Conservation (phyloP, 2,888 invertebrate species). For the Heliconius ethilla region DNA sequence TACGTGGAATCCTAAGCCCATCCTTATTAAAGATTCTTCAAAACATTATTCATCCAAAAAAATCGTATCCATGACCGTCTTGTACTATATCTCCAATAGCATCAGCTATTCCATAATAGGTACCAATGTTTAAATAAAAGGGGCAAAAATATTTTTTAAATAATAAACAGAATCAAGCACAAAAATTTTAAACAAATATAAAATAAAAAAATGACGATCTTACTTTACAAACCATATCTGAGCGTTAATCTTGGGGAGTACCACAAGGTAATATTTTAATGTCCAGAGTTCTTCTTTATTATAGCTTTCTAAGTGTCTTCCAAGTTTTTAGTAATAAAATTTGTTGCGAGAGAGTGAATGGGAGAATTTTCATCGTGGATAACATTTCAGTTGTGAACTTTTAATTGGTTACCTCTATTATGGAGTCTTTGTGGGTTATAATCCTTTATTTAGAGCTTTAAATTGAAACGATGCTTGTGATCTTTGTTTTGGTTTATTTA, state of each 20-base stretch:
- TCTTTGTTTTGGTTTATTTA: no score
- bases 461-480: no score
- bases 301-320: constrained; percentile 32
- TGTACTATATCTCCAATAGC: no score
- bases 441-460: background rate
- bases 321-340: constrained; percentile 32
- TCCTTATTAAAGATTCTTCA: no score
- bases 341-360: constrained; percentile 18
- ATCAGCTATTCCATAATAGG: no score
- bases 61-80: no score
- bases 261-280: constrained; percentile 32
- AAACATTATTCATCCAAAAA: no score
- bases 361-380: constrained; percentile 23
- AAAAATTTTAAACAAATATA: background rate
- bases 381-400: constrained; percentile 26
- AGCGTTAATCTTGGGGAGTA: constrained; percentile 18
- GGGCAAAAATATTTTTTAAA: no score
- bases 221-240: constrained; percentile 23
- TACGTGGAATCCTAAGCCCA: no score
- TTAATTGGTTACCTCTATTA: constrained; percentile 5
- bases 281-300: constrained; percentile 33
- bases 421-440: background rate
- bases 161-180: background rate
- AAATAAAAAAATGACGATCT: background rate
- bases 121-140: background rate